Base-by-base conservation (phyloP, 2,888 invertebrate genomes). In the Lycocerus yunnanus region DNA sequence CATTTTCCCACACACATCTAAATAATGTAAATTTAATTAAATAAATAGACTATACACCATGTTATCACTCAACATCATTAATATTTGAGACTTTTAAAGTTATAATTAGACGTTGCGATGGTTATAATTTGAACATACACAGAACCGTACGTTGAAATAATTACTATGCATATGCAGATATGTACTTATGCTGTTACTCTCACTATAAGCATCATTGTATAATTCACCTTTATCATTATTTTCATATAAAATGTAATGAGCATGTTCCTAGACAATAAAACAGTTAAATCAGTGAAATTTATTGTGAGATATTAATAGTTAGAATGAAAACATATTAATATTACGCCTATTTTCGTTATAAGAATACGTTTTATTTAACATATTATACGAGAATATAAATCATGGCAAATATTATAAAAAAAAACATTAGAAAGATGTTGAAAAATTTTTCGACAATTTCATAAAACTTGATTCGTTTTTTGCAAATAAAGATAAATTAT, bases 21-120 rank as follows among this genome's bases (percentile, higher is more conserved):
- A 79, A 77, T 77, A 77, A 78, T 78, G 79, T 76, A 79, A 78
- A 78, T 79, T 78, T 79, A 77, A 79, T 79, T 79, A 79, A 79
- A 76, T 70, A 72, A 74, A 43, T 43, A 69, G 65, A 68, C 73
- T 77, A 69, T 75, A 77, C 69, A 68, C 73, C 66, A 69, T 65
- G 73, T 69, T 70, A 76, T 74, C 74, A 69, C 75, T 66, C 18
- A 65, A 18, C 65, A 65, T 21, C 21, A 43, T 43, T 43, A 43
- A 43, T 43, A 43, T 43, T 43, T 66, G 66, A 61, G 69, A 61
- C 68, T 77, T 77, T 75, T 75, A 68, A 77, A 65, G 68, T 69
- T 24, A 73, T 72, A 77, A 77, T 77, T 77, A 75, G 75, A 63
- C 72, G 59, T 68, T 68, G 15, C 20, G 58, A 58, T 68, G 63